Evolutionary conservation across 1,140 invertebrate species (phyloP).

Genomic region (Geopemphigus sp.): DNA sequence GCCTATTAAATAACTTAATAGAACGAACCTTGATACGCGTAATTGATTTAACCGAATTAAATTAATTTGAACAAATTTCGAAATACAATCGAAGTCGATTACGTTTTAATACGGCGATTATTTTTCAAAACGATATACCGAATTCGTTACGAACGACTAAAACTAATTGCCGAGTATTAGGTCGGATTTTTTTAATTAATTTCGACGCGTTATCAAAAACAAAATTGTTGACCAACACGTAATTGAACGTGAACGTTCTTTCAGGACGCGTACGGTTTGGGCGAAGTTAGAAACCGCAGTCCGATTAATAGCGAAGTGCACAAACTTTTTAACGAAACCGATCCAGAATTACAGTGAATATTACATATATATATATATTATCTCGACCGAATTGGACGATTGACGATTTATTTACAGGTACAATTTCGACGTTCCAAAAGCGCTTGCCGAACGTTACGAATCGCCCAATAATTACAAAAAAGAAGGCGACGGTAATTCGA

Average conservation of each 20-base stretch:
- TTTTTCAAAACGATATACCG: too few species aligned
- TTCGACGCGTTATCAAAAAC: too few species aligned
- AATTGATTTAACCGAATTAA: too few species aligned
- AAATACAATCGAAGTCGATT: too few species aligned
- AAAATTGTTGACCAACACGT: too few species aligned
- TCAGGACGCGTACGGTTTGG: neutral
- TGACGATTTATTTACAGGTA: neutral
- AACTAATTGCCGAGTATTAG: too few species aligned
- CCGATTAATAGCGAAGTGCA: slow-evolving; percentile 69
- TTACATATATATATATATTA: too few species aligned
- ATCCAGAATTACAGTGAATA: slow-evolving; percentile 4
- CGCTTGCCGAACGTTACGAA: neutral
- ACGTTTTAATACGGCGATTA: too few species aligned
- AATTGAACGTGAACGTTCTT: neutral
- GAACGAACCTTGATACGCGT: neutral
- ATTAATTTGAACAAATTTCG: too few species aligned
- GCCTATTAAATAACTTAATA: neutral
- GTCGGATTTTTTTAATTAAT: too few species aligned
- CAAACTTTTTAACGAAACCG: slow-evolving; percentile 16
- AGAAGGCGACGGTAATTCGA: slow-evolving; percentile 7
- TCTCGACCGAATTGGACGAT: too few species aligned
- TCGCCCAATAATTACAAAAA: neutral
- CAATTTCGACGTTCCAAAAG: neutral
- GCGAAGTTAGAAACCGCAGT: slow-evolving; percentile 65
- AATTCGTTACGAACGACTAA: too few species aligned